A percentile compares a stretch with the other conserved stretches of the same genome.
Evolutionary conservation across 2,113 vertebrate species (phyloP).

Genomic region (Murina feae): DNA sequence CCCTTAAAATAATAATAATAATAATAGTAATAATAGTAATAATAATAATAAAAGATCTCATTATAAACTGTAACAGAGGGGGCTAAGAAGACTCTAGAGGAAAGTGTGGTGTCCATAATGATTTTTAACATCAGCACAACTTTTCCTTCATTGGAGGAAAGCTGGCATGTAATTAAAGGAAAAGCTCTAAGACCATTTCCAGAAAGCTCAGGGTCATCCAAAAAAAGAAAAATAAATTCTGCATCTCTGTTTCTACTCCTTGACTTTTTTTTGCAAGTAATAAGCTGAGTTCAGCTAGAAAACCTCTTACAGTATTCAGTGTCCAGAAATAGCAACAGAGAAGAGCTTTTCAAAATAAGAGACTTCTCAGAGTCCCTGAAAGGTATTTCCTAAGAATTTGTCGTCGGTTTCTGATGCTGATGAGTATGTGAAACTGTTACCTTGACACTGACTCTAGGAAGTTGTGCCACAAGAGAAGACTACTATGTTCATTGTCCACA

Average conservation of each 20-base stretch:
- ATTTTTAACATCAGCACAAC: conserved; percentile 31
- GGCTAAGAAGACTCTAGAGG: background rate
- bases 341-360: conserved; percentile 22
- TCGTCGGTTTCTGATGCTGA: background rate
- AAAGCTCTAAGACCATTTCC: conserved; percentile 11
- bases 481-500: background rate
- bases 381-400: background rate
- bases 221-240: conserved; percentile 18
- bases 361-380: background rate
- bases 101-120: background rate
- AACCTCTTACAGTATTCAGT: background rate
- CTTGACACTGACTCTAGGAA: background rate
- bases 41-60: background rate
- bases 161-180: conserved; percentile 20
- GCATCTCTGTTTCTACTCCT: background rate
- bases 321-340: background rate
- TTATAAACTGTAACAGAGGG: background rate
- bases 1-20: background rate
- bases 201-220: background rate
- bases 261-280: background rate
- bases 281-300: conserved; percentile 19
- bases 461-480: background rate
- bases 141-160: conserved; percentile 25
- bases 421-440: background rate
- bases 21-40: too few species aligned